Evolutionary conservation across 2,797 vertebrate species (phyloP).

Genomic region (Halcyon badia): DNA sequence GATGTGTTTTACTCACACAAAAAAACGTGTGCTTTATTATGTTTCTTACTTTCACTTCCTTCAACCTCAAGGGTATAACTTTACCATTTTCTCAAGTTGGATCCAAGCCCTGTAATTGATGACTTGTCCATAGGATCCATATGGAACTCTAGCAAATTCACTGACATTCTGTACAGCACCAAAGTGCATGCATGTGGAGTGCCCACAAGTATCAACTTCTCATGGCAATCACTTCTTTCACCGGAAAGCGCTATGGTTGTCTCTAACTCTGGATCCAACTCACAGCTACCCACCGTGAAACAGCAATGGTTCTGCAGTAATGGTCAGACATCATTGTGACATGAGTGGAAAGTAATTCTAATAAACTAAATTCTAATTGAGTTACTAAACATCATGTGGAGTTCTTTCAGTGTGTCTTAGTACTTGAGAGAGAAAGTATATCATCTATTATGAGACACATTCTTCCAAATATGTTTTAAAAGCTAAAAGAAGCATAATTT

Average conservation of each 20-base stretch:
- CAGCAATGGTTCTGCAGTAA: neutral
- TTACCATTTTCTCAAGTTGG: neutral
- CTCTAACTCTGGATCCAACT: neutral
- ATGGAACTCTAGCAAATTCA: neutral
- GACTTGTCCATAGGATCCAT: neutral
- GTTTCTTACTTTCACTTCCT: neutral
- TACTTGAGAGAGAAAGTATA: neutral
- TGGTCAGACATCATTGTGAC: neutral
- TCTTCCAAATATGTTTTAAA: neutral
- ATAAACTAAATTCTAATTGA: neutral
- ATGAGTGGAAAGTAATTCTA: neutral
- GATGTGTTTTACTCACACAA: neutral
- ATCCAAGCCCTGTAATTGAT: neutral
- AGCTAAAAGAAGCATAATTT: neutral
- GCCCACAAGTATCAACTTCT: neutral
- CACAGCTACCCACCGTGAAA: neutral
- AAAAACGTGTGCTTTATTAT: neutral
- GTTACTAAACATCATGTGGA: neutral
- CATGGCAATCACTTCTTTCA: neutral
- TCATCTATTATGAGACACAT: neutral
- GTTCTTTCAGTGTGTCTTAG: neutral
- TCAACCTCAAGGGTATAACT: neutral
- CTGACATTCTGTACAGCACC: neutral
- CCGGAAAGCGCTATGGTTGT: accelerated
- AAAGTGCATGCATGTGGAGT: neutral